A percentile compares a stretch with the other conserved stretches of the same genome.
These are phyloP conservation scores for Hydrozoanthus tunicans DNA, from an alignment of 64 coral and sea anemone genomes.

Conservation along the genomic window DNA sequence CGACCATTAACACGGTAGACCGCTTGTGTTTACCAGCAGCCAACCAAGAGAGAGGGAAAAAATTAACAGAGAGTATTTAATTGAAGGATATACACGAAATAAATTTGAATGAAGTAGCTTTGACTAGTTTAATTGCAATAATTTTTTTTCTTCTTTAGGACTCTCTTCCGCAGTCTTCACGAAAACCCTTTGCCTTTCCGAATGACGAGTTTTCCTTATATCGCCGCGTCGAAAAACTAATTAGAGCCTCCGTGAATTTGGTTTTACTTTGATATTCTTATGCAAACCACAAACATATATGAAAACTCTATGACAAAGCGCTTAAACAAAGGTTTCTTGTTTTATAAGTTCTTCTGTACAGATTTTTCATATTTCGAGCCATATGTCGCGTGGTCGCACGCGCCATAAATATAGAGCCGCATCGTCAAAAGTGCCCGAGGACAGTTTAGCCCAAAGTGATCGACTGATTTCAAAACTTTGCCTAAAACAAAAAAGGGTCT, in stretches of 20 bases:
- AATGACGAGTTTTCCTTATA: not conserved
- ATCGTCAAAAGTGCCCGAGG: not conserved
- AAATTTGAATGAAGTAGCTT: slow-evolving; percentile 23
- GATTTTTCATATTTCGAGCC: slow-evolving; percentile 22
- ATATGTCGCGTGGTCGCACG: slow-evolving; percentile 62
- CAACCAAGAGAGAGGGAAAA: slow-evolving; percentile 9
- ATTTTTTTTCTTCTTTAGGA: not conserved
- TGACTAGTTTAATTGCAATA: slow-evolving; percentile 15
- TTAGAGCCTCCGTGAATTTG: slow-evolving; percentile 13
- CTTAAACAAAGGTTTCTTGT: slow-evolving; percentile 22
- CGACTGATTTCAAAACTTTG: not conserved
- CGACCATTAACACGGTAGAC: slow-evolving; percentile 33
- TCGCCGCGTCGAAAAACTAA: slow-evolving; percentile 29
- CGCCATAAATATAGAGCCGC: not conserved
- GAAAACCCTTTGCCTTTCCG: not conserved
- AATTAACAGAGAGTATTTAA: slow-evolving; percentile 59
- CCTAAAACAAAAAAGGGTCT: not conserved
- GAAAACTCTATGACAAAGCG: slow-evolving; percentile 40
- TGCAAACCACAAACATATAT: slow-evolving; percentile 56
- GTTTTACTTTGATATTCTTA: slow-evolving; percentile 41
- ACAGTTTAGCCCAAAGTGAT: not conserved
- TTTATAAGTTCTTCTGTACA: slow-evolving; percentile 32
- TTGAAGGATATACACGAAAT: slow-evolving; percentile 30
- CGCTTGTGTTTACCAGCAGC: slow-evolving; percentile 18
- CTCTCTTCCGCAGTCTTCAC: not conserved